These are phyloP conservation scores for Subacronicta megacephala DNA, from an alignment of 2,888 invertebrate species.

Conservation along the genomic window DNA sequence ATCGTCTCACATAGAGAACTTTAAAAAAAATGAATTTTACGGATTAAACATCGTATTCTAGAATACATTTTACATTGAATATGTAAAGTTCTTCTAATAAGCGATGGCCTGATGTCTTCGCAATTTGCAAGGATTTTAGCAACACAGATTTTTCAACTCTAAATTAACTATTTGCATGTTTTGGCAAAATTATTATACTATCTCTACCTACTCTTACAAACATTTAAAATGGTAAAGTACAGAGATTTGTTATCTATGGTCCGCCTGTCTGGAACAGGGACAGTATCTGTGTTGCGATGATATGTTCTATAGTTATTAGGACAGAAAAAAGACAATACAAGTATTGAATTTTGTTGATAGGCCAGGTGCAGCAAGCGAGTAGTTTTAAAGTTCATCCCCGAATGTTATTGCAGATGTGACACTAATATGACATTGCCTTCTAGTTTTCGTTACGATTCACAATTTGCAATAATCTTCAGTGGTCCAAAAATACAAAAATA, in stretches of 20 bases:
- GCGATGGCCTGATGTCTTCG: constrained; percentile 21
- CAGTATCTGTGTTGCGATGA: constrained; percentile 35
- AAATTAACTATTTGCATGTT: not conserved
- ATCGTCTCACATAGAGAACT: no score
- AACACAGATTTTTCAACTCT: constrained; percentile 32
- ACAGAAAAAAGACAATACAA: constrained; percentile 45
- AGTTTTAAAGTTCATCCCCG: constrained; percentile 58
- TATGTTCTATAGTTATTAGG: constrained; percentile 39
- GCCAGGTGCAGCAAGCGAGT: constrained; percentile 55
- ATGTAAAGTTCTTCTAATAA: not conserved
- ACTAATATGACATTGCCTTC: constrained; percentile 53
- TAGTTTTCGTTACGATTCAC: constrained; percentile 54
- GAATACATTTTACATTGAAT: no score
- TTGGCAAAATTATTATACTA: constrained; percentile 28
- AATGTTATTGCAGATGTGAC: constrained; percentile 71
- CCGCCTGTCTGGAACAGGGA: constrained; percentile 31
- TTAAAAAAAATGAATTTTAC: no score
- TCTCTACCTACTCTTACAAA: constrained; percentile 35
- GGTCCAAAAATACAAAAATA: constrained; percentile 52
- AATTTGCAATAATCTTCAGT: constrained; percentile 69
- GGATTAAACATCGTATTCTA: no score
- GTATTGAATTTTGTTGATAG: constrained; percentile 32
- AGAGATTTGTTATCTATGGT: constrained; percentile 21
- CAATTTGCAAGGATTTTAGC: constrained; percentile 25
- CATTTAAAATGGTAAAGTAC: constrained; percentile 25